Evolutionary conservation across 1,140 invertebrate genomes (phyloP), one percentile per base, ranked within the genome.

Genomic region (Cydia strobilella): DNA sequence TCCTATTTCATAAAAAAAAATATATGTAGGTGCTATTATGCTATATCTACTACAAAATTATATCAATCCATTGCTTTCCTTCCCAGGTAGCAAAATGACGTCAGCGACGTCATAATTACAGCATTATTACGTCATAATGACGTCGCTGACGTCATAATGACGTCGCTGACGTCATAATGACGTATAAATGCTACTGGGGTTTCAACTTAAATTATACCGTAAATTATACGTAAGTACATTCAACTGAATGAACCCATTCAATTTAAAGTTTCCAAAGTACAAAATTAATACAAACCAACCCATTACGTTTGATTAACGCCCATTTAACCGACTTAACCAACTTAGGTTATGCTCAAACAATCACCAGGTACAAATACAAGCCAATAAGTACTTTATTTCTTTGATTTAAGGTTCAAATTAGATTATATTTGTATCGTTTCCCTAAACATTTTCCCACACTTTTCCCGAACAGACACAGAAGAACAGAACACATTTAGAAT

Each of bases 341-440:
- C 54, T 59, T 51, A 23, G 54, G 18, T 59, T 59, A 23, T n/a
- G 48, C 5, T 59, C 54, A 59, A 59, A 59, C n/a, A 51, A n/a
- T 18, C n/a, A 51, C n/a, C 6, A 18, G 4, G 5, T 51, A 51
- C 35, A 1, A 10, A 10, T 39, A 39, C 35, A 39, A 48, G 12
- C 0, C 15, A 18, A 6, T 18, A 13, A 7, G 48, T 1, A 18
- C 15, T 18, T 51, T 51, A 51, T 6, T 0, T n/a, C 5, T 4
- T n/a, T 3, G 9, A 59, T 0, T 20, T 59, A 59, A 23, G 54
- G 54, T 59, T 23, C 54, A 23, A 23, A 59, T 59, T 59, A 23
- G 9, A 59, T 59, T 23, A 23, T n/a, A n/a, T 59, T 9, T 59
- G 7, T 59, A 20, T n/a, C n/a, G 48, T 51, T 51, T 51, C 48